Evolutionary conservation across 2,797 vertebrate species (phyloP), one percentile per base, ranked within the genome.

Genomic region (Arrhamphus sclerolepis): DNA sequence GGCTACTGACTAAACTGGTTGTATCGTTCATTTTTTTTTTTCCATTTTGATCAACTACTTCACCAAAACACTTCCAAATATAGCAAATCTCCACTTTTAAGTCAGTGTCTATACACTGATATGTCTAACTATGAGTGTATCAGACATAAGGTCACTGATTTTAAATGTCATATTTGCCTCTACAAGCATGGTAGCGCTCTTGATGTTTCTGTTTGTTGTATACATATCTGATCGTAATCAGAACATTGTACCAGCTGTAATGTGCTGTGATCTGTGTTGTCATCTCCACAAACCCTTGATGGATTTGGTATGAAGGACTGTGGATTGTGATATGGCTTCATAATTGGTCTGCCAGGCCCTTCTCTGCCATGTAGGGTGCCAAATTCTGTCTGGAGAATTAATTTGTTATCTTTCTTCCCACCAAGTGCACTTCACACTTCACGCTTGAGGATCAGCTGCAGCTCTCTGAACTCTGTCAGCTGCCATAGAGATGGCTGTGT

Each of bases 371-470:
- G 46, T 68, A 75, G 75, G 70, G 57, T 75, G 75, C 54, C 48
- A 34, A 69, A 56, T 59, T 82, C 70, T 75, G 66, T 82, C 86
- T 77, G 71, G 62, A 83, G 76, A 77, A 85, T 81, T 77, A 50
- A 84, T 85, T 83, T 88, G 76, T 71, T 81, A 70, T 77, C 57
- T 59, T 46, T 68, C 69, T 68, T 64, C 65, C 67, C 72, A 75
- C 78, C 68, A 61, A 70, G 74, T 69, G 75, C 69, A 71, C 78
- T 80, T 79, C 69, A 65, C 77, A 75, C 71, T 77, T 75, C 53
- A 77, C 16, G 43, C 69, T 74, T 42, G 42, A 57, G 44, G 64
- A 83, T 82, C 74, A 80, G 75, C 72, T 50, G 51, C 65, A 51
- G 72, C 75, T 77, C 66, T 74, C 55, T 61, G 58, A 68, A 70